Evolutionary conservation across 1,140 invertebrate genomes (phyloP).

Genomic region (Caenorhabditis tropicalis): DNA sequence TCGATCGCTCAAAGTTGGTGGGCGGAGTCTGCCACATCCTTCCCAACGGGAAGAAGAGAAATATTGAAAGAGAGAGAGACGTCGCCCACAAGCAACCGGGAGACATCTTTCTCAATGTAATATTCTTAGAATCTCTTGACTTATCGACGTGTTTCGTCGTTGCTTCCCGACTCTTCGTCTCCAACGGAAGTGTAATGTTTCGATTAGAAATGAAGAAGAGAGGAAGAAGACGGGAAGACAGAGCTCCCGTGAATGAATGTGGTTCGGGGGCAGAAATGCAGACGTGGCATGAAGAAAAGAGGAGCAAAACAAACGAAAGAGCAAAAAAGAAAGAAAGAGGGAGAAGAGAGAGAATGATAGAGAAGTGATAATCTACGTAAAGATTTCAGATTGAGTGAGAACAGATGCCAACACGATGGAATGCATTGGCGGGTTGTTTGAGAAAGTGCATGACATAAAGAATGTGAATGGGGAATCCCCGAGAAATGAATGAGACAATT

Average conservation of each 20-base stretch:
- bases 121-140: conserved; percentile 39
- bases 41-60: not conserved
- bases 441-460: not conserved
- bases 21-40: conserved; percentile 38
- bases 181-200: conserved; percentile 22
- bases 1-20: conserved; percentile 33
- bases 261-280: conserved; percentile 17
- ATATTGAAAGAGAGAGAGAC: conserved; percentile 17
- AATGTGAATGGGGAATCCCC: not conserved
- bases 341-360: not conserved
- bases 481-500: not conserved
- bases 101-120: conserved; percentile 33
- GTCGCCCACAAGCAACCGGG: conserved; percentile 33
- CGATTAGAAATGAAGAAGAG: not conserved
- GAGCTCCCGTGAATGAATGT: conserved; percentile 21
- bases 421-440: not conserved
- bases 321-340: not conserved
- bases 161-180: not conserved
- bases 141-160: conserved; percentile 11
- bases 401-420: conserved; percentile 24
- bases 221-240: conserved; percentile 1
- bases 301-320: conserved; percentile 9
- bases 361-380: not conserved
- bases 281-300: conserved; percentile 27
- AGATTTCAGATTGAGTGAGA: conserved; percentile 15